A percentile compares a stretch with the other conserved stretches of the same genome.
Evolutionary conservation across 2,888 invertebrate species (phyloP).

Genomic region (Tetheella fluctuosa): DNA sequence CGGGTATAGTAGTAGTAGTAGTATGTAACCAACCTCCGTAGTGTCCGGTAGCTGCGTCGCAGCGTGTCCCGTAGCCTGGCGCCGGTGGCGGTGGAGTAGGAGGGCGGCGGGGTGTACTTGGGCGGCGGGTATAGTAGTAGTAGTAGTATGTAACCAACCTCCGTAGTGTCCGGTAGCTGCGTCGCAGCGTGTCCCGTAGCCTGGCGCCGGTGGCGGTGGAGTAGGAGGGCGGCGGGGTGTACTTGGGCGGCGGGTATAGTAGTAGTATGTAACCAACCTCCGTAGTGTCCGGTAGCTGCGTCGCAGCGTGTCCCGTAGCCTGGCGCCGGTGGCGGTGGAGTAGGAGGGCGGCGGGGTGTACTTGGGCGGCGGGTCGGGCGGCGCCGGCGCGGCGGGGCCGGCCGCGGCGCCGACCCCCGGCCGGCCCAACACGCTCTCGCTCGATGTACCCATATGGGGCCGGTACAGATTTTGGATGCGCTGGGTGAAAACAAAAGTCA

Average conservation of each 20-base stretch:
- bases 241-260: conserved; percentile 92
- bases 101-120: too few species aligned
- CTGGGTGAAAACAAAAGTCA: conserved; percentile 69
- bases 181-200: too few species aligned
- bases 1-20: too few species aligned
- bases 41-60: too few species aligned
- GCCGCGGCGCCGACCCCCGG: conserved; percentile 28
- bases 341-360: conserved; percentile 97
- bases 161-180: too few species aligned
- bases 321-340: conserved; percentile 94
- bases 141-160: too few species aligned
- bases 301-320: conserved; percentile 90
- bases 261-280: conserved; percentile 52
- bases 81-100: too few species aligned
- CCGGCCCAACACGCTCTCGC: conserved; percentile 35
- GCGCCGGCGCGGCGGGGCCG: conserved; percentile 45
- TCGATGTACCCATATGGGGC: conserved; percentile 84
- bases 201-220: conserved; percentile 96
- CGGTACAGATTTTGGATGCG: conserved; percentile 93
- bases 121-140: too few species aligned
- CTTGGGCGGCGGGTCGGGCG: conserved; percentile 92
- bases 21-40: too few species aligned
- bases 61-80: too few species aligned
- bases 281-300: conserved; percentile 89
- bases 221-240: conserved; percentile 96